A percentile compares a stretch with the other conserved stretches of the same genome.
Evolutionary conservation across 2,888 invertebrate genomes (phyloP).

Genomic region (Cheilosia urbana): DNA sequence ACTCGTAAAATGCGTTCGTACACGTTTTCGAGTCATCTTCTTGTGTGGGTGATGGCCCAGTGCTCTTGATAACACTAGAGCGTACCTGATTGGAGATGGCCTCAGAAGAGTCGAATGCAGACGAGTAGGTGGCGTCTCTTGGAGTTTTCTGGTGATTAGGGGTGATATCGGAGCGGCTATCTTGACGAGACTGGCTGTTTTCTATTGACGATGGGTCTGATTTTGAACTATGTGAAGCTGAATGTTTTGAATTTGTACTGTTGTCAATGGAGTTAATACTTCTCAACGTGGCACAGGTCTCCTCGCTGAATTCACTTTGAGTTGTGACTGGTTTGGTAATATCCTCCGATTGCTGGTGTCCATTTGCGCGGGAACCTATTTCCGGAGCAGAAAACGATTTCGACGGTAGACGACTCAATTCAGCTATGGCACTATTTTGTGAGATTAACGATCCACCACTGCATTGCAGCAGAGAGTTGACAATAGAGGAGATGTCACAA

Average conservation of each 20-base stretch:
- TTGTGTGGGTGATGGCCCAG: slow-evolving; percentile 15
- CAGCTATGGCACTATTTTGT: slow-evolving; percentile 1
- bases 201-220: slow-evolving; percentile 22
- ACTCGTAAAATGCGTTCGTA: slow-evolving; percentile 74
- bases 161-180: not conserved
- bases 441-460: slow-evolving; percentile 25
- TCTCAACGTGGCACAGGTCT: slow-evolving; percentile 20
- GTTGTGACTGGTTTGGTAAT: not conserved
- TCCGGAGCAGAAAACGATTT: not conserved
- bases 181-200: not conserved
- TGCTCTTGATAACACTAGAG: slow-evolving; percentile 56
- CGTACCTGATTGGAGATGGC: slow-evolving; percentile 42
- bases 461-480: slow-evolving; percentile 32
- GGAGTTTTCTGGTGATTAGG: not conserved
- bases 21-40: slow-evolving; percentile 26
- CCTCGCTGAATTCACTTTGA: slow-evolving; percentile 26
- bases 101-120: slow-evolving; percentile 28
- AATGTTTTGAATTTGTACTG: slow-evolving; percentile 76
- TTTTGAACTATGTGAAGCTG: slow-evolving; percentile 32
- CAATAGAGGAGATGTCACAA: slow-evolving; percentile 22
- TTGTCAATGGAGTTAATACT: slow-evolving; percentile 72
- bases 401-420: not conserved
- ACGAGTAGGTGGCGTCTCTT: slow-evolving; percentile 39
- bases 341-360: slow-evolving; percentile 1
- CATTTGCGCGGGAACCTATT: slow-evolving; percentile 5